Conservation (phyloP, 2,113 vertebrate genomes). For the Alethe diademata region DNA sequence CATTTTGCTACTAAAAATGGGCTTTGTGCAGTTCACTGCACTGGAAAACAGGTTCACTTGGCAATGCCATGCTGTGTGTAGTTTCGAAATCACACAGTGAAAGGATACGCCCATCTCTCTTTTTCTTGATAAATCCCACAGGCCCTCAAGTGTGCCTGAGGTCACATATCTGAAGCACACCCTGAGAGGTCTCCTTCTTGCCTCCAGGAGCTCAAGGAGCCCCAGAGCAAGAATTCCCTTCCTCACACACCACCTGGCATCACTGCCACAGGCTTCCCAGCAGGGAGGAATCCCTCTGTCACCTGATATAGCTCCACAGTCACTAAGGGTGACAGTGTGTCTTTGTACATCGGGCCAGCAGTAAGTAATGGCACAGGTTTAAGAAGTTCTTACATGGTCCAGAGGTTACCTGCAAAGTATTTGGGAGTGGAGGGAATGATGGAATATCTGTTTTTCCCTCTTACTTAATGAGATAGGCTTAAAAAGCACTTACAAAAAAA, state of each 20-base stretch:
- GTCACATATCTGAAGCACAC: neutral
- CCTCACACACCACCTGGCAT: neutral
- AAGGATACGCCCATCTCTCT: neutral
- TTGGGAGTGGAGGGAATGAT: fast-evolving
- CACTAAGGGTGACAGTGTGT: neutral
- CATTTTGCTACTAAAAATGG: neutral
- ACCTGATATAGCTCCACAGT: neutral
- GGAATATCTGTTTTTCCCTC: neutral
- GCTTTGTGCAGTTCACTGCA: fast-evolving
- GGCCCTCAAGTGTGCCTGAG: neutral
- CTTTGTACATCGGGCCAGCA: neutral
- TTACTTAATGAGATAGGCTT: neutral
- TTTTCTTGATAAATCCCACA: neutral
- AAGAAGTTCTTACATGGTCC: neutral
- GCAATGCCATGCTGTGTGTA: fast-evolving
- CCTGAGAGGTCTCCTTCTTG: neutral
- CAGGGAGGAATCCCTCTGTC: neutral
- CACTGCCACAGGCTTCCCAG: neutral
- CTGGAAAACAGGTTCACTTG: neutral
- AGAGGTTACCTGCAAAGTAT: neutral
- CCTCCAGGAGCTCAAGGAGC: neutral
- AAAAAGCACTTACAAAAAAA: neutral
- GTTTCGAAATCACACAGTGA: neutral
- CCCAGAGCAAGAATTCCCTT: neutral
- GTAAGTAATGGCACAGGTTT: neutral